Conservation (phyloP, 1,140 invertebrate genomes). For the Hylaeus anthracinus region DNA sequence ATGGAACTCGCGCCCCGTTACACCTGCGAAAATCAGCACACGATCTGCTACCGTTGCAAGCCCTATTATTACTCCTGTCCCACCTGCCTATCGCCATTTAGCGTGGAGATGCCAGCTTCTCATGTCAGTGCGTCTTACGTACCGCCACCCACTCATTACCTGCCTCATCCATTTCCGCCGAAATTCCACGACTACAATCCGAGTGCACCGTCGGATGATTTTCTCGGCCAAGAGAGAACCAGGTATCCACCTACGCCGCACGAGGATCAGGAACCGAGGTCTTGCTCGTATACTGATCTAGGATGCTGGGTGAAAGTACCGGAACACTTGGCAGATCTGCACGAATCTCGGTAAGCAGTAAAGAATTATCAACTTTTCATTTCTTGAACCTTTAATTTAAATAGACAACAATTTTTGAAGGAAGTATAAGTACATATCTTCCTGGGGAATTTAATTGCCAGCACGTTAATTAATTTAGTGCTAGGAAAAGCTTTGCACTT, state of each 20-base stretch:
- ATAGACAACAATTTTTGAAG: too few species aligned
- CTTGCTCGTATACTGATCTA: slow-evolving; percentile 67
- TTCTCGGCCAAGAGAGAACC: slow-evolving; percentile 61
- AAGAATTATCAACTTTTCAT: background rate
- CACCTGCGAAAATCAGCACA: slow-evolving; percentile 67
- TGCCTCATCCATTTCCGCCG: slow-evolving; percentile 58
- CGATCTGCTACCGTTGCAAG: slow-evolving; percentile 73
- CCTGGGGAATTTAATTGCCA: too few species aligned
- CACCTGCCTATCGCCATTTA: slow-evolving; percentile 62
- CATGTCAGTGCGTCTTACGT: slow-evolving; percentile 17
- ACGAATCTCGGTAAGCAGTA: slow-evolving; percentile 70
- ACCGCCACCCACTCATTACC: slow-evolving; percentile 48
- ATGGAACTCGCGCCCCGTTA: slow-evolving; percentile 66
- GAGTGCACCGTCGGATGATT: slow-evolving; percentile 62
- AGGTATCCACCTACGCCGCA: slow-evolving; percentile 34
- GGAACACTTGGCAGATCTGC: slow-evolving; percentile 59
- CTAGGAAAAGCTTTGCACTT: too few species aligned
- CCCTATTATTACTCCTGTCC: slow-evolving; percentile 73
- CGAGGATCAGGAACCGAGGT: slow-evolving; percentile 53
- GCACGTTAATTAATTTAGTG: too few species aligned
- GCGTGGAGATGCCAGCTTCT: slow-evolving; percentile 41
- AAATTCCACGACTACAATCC: slow-evolving; percentile 35
- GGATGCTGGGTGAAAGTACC: slow-evolving; percentile 74
- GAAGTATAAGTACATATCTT: too few species aligned
- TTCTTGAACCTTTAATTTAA: too few species aligned